Base-by-base conservation (phyloP, 1,140 invertebrate species). In the Drosophila pseudoobscura region DNA sequence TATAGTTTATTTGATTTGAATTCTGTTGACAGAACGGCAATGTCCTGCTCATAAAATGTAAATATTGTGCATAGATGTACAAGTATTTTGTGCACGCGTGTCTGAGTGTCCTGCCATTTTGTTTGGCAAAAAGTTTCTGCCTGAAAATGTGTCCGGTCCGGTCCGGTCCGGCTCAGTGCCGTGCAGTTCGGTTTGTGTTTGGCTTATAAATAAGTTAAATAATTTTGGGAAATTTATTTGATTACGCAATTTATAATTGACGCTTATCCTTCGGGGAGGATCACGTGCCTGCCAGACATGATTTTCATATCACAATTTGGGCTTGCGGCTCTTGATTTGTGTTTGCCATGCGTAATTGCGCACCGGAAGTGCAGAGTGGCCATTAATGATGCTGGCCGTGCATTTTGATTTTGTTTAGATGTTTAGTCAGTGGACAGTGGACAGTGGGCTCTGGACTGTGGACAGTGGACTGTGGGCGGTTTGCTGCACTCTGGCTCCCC, bases 311-410 rank as follows among this genome's bases (percentile, higher is more conserved):
- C 73, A 57, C 60, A 82, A 71, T 65, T 75, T 59, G 11, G 49
- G 43, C 64, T 80, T 75, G 56, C n/a, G 49, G 43, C 64, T 80
- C 78, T 74, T 65, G 61, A 73, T 83, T 82, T 82, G 59, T 80
- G 82, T 85, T 87, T 87, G 82, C 78, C 57, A 87, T 87, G 62
- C 78, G 69, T 87, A 85, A 85, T 87, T 85, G 82, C 78, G 26
- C 55, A 85, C 59, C 82, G 82, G 82, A 85, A 87, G 74, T 85
- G 70, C 82, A 80, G 39, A 39, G 60, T 52, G 65, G 55, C 41
- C 73, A 85, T 85, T 85, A 85, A 85, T 77, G 69, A 80, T 87
- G 82, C 72, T 52, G 31, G 41, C 66, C 54, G 50, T 75, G 56
- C 53, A 73, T 68, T 78, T 59, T 52, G 39, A 54, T 60, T 45